A percentile compares a stretch with the other conserved stretches of the same genome.
Evolutionary conservation across 2,888 invertebrate genomes (phyloP).

Genomic region (Oxytorus armatus): DNA sequence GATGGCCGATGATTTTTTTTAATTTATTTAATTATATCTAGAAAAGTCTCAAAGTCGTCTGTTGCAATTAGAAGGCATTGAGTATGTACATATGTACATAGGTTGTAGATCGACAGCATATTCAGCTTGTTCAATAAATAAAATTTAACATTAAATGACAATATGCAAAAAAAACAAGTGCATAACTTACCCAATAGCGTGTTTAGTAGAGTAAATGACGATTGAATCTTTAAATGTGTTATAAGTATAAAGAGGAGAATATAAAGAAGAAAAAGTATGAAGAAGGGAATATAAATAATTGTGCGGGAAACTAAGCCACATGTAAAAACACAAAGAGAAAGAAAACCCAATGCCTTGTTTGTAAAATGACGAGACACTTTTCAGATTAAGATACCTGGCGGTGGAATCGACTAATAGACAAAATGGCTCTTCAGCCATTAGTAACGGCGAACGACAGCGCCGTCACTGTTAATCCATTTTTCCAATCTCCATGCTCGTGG

Average conservation of each 20-base stretch:
- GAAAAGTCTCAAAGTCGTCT: background rate
- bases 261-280: no score
- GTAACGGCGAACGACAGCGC: no score
- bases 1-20: no score
- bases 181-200: conserved; percentile 21
- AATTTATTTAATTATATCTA: background rate
- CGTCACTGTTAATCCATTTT: no score
- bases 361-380: background rate
- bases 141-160: conserved; percentile 1
- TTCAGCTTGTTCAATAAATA: background rate
- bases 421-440: no score
- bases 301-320: background rate
- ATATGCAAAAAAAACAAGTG: conserved; percentile 14
- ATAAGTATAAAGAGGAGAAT: conserved; percentile 3
- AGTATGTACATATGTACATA: conserved; percentile 12
- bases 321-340: background rate
- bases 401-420: background rate
- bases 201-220: background rate
- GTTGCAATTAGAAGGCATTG: background rate
- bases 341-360: background rate
- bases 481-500: no score
- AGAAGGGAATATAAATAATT: background rate
- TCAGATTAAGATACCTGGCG: no score
- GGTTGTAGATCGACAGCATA: conserved; percentile 11
- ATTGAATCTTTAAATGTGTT: background rate